phyloP scores from a whole-genome alignment of 1,140 invertebrate genomes.

The Brachionus manjavacas region DNA sequence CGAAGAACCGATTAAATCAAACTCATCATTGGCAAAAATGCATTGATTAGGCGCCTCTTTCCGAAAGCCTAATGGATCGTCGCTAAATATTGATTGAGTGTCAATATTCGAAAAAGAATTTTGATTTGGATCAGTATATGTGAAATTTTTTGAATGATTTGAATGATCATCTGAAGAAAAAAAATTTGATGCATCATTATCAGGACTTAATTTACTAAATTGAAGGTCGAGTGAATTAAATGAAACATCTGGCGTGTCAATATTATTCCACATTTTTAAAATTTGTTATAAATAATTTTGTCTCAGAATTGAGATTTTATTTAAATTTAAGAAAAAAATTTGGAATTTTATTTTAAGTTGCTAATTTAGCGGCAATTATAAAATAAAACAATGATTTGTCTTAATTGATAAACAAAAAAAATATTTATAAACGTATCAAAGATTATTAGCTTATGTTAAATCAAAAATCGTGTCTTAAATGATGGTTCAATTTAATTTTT shows the following conservation, averaged over 20 bases:
- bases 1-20: neutral
- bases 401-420: neutral
- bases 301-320: neutral
- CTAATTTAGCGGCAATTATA: conserved; percentile 30
- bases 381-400: neutral
- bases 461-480: neutral
- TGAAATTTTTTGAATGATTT: neutral
- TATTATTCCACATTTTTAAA: conserved; percentile 13
- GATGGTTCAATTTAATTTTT: too few relatives aligned
- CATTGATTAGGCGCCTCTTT: neutral
- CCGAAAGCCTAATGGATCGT: neutral
- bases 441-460: neutral
- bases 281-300: neutral
- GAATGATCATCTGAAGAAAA: neutral
- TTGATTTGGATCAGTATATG: neutral
- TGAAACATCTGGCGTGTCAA: neutral
- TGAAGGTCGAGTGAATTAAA: neutral
- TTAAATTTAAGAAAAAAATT: neutral
- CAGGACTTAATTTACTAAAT: neutral
- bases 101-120: neutral
- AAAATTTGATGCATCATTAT: neutral
- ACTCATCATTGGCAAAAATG: neutral
- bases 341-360: neutral
- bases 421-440: neutral
- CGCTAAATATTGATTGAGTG: neutral